phyloP scores from a whole-genome alignment of 2,113 vertebrate species.

The Carassius carassius region DNA sequence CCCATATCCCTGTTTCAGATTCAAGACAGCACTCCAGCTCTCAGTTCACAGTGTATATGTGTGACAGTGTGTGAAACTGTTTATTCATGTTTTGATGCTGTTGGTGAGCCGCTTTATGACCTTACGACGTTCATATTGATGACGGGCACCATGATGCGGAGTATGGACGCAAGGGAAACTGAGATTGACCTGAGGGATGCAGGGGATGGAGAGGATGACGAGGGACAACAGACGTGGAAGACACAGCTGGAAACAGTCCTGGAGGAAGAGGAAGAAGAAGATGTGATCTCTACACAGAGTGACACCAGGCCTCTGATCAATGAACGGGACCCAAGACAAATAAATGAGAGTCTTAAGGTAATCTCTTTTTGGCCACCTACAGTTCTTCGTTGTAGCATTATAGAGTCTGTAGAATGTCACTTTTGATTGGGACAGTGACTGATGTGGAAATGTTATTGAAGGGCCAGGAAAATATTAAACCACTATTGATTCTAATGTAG shows the following conservation, averaged over 20 bases:
- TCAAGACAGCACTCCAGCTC: slow-evolving; percentile 43
- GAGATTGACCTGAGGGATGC: slow-evolving; percentile 73
- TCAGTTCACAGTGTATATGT: slow-evolving; percentile 38
- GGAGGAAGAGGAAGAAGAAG: slow-evolving; percentile 70
- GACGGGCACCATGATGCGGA: slow-evolving; percentile 63
- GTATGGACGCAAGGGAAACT: slow-evolving; percentile 66
- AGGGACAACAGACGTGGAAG: slow-evolving; percentile 70
- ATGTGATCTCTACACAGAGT: slow-evolving; percentile 68
- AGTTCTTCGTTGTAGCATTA: neutral
- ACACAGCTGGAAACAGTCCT: slow-evolving; percentile 59
- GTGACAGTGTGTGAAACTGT: slow-evolving; percentile 22
- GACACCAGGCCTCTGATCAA: slow-evolving; percentile 74
- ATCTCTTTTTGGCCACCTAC: neutral
- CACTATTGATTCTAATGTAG: too few species aligned
- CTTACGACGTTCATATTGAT: neutral
- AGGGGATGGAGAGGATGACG: slow-evolving; percentile 64
- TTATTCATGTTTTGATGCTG: neutral
- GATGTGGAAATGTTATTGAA: too few species aligned
- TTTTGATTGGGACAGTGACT: neutral
- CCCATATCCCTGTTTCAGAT: slow-evolving; percentile 44
- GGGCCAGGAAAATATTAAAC: too few species aligned
- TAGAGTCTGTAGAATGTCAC: neutral
- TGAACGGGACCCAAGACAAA: slow-evolving; percentile 71
- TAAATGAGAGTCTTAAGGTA: slow-evolving; percentile 80
- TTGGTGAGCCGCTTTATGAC: neutral